Evolutionary conservation across 2,888 invertebrate species (phyloP), one percentile per base, ranked within the genome.

Genomic region (Pecten maximus): DNA sequence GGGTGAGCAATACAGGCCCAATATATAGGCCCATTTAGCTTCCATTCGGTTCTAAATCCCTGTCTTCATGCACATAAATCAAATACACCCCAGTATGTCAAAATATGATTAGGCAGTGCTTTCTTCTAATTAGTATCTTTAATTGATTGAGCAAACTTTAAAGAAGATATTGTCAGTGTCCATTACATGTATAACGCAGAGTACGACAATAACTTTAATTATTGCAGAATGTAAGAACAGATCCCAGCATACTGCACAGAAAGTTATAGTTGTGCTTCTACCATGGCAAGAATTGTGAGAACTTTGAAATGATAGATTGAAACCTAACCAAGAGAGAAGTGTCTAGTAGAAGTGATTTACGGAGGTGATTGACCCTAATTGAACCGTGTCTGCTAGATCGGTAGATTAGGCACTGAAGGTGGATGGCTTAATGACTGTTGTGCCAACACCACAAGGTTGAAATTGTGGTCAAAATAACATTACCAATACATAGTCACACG

Each of bases 381-480:
- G 35, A 74, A 74, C 74, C 74, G 10, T 74, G 74, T 74, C 74
- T 74, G 74, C 35, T 74, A 15, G 74, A 28, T 35, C 23, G 74
- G 74, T 74, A 74, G 74, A 74, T 74, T 74, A 74, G 74, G 74
- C 74, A 74, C 74, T 28, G 28, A 60, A 74, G 74, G 28, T 74
- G 74, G 74, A 74, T 28, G 74, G 28, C 35, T 74, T 74, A 74
- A 74, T 74, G 74, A 35, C 74, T 15, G 28, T 74, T 74, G 74
- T 74, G 74, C 74, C 35, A 74, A 74, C 74, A 74, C 74, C 74
- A 74, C 74, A 74, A 28, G 35, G 74, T 74, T 74, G 74, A 74
- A 74, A 35, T 10, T 74, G 74, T 74, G 74, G 74, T 74, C 74
- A 74, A 74, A 74, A 74, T 74, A 74, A 74, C 74, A 74, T 74